phyloP scores from a whole-genome alignment of 2,797 vertebrate species.

The Lithobates sylvaticus region DNA sequence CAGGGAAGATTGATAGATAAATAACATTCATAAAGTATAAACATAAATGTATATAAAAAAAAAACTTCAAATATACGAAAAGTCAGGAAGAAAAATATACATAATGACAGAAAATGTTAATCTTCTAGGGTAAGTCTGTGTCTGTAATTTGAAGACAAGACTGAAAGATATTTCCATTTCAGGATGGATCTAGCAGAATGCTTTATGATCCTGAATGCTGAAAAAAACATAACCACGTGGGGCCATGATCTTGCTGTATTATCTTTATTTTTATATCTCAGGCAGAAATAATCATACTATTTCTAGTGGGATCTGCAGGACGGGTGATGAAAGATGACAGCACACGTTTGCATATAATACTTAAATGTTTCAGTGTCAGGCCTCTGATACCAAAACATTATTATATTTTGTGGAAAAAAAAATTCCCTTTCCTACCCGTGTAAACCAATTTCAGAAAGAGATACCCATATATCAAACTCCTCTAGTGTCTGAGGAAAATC shows the following conservation, averaged over 20 bases:
- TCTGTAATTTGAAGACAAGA: slow-evolving; percentile 47
- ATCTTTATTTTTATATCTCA: slow-evolving; percentile 61
- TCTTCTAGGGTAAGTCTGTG: slow-evolving; percentile 7
- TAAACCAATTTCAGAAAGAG: slow-evolving; percentile 84
- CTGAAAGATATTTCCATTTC: slow-evolving; percentile 47
- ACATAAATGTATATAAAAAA: slow-evolving; percentile 19
- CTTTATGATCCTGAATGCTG: slow-evolving; percentile 45
- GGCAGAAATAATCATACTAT: slow-evolving; percentile 62
- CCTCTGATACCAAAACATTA: slow-evolving; percentile 77
- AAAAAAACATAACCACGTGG: slow-evolving; percentile 26
- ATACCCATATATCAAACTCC: slow-evolving; percentile 80
- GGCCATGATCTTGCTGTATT: slow-evolving; percentile 51
- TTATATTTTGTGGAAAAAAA: slow-evolving; percentile 78
- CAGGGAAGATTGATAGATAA: slow-evolving; percentile 38
- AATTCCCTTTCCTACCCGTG: slow-evolving; percentile 74
- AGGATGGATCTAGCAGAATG: slow-evolving; percentile 55
- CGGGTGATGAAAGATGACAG: slow-evolving; percentile 58
- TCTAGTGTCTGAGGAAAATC: slow-evolving; percentile 77
- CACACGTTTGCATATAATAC: slow-evolving; percentile 67
- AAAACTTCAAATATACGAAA: background rate
- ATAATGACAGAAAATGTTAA: slow-evolving; percentile 32
- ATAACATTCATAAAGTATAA: slow-evolving; percentile 30
- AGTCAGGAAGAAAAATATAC: slow-evolving; percentile 19
- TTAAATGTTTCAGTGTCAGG: slow-evolving; percentile 68
- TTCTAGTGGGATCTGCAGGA: slow-evolving; percentile 47